Evolutionary conservation across 1,140 invertebrate species (phyloP).

Genomic region (Drosophila murphyi): DNA sequence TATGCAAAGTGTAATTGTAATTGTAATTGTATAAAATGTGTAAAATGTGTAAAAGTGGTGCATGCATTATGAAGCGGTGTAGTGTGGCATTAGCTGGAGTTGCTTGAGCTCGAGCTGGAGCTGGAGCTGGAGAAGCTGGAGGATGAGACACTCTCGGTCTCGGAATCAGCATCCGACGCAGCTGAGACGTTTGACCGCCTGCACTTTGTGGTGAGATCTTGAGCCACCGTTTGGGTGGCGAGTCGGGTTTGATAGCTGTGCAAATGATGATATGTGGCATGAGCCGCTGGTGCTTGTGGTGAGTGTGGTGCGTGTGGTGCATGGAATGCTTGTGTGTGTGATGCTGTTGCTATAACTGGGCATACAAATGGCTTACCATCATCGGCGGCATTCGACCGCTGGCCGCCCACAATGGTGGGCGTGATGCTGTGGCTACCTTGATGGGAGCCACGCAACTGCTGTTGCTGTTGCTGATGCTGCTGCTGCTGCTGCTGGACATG

Average conservation of each 20-base stretch:
- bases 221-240: constrained; percentile 55
- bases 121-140: constrained; percentile 31
- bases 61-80: constrained; percentile 23
- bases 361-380: constrained; percentile 73
- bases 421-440: constrained; percentile 64
- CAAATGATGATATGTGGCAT: constrained; percentile 49
- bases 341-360: constrained; percentile 35
- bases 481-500: constrained; percentile 39
- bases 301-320: constrained; percentile 7
- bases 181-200: constrained; percentile 15
- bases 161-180: constrained; percentile 29
- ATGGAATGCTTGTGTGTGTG: constrained; percentile 21
- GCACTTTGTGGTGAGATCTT: constrained; percentile 61
- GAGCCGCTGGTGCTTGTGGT: constrained; percentile 63
- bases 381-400: constrained; percentile 61
- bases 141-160: constrained; percentile 31
- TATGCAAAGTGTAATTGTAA: constrained; percentile 2
- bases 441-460: constrained; percentile 49
- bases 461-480: constrained; percentile 43
- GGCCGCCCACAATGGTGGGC: constrained; percentile 55
- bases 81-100: background rate
- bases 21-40: constrained; percentile 21
- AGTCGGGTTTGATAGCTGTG: constrained; percentile 52
- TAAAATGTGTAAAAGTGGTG: constrained; percentile 9
- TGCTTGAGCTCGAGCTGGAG: constrained; percentile 23